Evolutionary conservation across 2,888 invertebrate species (phyloP), one percentile per base, ranked within the genome.

Genomic region (Tenthredo mesomela): DNA sequence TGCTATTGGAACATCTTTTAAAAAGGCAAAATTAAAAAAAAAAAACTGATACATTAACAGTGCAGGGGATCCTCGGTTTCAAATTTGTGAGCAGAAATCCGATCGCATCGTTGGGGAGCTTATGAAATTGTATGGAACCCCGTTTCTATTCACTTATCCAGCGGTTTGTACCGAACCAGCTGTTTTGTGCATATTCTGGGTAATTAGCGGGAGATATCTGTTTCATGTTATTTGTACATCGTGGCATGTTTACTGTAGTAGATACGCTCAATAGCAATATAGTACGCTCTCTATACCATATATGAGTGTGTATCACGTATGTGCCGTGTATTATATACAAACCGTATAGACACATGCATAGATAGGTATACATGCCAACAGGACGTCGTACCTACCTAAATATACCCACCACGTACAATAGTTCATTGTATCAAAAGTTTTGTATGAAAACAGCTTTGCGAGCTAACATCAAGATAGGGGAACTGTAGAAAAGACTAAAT

Each of bases 401-500:
- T 82, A 85, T 58, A 83, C 58, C 54, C 29, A 67, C 54, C 65
- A 43, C 78, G 50, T 84, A 88, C 87, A 89, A 89, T 87, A 85
- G 87, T 83, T 86, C 85, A 88, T 88, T 89, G 88, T 88, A 88
- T 86, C 54, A 87, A 86, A 88, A 89, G 87, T 89, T 89, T 88
- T 88, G 88, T 88, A 88, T 87, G 89, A 89, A 89, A 90, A 88
- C 89, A 89, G 89, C 89, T 90, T 88, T 89, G 89, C 89, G 87
- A 85, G 86, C 85, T 88, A 89, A 86, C 86, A 89, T 87, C 87
- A n/a, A 82, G 33, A 47, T 67, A 25, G 65, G 65, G 86, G 85
- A 87, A 85, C 86, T 85, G 75, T 83, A 78, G 83, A 86, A 86
- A 86, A 85, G 86, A 85, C 84, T 86, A 84, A 86, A 87, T 87